These are phyloP conservation scores for Proteles cristata DNA, from an alignment of 2,113 vertebrate genomes.

Conservation along the genomic window DNA sequence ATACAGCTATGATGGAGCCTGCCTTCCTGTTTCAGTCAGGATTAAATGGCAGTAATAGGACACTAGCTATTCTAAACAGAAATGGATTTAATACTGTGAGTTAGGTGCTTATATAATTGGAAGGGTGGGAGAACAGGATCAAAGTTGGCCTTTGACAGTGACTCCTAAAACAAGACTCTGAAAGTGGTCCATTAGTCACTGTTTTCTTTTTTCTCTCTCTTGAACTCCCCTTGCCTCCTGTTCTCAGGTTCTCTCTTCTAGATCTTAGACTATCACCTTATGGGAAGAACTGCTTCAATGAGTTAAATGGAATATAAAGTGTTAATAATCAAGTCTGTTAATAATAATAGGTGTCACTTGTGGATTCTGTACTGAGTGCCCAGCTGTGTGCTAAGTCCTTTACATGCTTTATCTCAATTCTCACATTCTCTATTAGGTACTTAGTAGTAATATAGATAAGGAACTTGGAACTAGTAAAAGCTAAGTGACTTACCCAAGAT, in stretches of 20 bases:
- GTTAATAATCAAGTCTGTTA: neutral
- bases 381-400: neutral
- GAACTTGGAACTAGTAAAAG: constrained; percentile 21
- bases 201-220: neutral
- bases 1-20: neutral
- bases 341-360: neutral
- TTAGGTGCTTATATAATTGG: neutral
- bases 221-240: neutral
- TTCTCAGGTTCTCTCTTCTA: constrained; percentile 8
- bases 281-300: neutral
- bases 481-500: constrained; percentile 13
- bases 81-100: neutral
- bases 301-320: neutral
- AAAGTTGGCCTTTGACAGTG: neutral
- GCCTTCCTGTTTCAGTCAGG: constrained; percentile 7
- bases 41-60: neutral
- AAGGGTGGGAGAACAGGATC: neutral
- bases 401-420: neutral
- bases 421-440: neutral
- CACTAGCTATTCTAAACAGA: constrained; percentile 16
- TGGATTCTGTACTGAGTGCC: neutral
- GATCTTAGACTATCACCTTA: neutral
- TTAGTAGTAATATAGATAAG: neutral
- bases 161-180: constrained; percentile 6
- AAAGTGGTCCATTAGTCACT: neutral